Conservation (phyloP, 2,797 vertebrate species). For the Octomys mimax region DNA sequence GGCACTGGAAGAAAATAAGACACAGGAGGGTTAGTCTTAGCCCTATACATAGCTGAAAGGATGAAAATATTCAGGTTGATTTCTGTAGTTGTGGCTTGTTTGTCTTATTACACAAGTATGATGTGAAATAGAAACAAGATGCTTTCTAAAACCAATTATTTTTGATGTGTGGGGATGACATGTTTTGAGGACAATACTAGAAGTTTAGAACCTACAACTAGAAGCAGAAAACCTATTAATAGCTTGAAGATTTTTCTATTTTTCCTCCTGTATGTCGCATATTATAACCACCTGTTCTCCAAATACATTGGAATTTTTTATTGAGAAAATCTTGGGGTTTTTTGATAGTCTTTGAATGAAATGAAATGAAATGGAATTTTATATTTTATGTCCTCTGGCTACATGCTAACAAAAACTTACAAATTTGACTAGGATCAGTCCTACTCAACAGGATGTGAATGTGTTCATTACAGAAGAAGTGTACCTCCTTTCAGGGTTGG, state of each 20-base stretch:
- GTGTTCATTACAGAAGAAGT: neutral
- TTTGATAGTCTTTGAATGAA: conserved; percentile 30
- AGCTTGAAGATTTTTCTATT: neutral
- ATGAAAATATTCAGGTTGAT: neutral
- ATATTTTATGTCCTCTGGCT: neutral
- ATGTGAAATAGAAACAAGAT: neutral
- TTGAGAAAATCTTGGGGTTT: neutral
- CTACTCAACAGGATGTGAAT: neutral
- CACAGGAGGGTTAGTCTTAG: neutral
- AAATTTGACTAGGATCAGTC: neutral
- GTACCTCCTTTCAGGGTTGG: neutral
- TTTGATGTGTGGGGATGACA: neutral
- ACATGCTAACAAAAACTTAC: neutral
- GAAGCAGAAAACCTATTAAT: neutral
- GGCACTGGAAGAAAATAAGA: conserved; percentile 84
- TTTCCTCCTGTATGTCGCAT: neutral
- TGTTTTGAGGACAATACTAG: neutral
- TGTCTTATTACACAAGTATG: neutral
- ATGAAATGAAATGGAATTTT: neutral
- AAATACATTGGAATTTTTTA: neutral
- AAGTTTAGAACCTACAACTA: neutral
- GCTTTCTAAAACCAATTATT: conserved; percentile 42
- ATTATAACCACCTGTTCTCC: neutral
- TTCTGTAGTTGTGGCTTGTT: neutral
- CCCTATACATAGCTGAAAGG: neutral